These are phyloP conservation scores for Eledone cirrhosa DNA, from an alignment of 2,888 invertebrate genomes.

Conservation along the genomic window DNA sequence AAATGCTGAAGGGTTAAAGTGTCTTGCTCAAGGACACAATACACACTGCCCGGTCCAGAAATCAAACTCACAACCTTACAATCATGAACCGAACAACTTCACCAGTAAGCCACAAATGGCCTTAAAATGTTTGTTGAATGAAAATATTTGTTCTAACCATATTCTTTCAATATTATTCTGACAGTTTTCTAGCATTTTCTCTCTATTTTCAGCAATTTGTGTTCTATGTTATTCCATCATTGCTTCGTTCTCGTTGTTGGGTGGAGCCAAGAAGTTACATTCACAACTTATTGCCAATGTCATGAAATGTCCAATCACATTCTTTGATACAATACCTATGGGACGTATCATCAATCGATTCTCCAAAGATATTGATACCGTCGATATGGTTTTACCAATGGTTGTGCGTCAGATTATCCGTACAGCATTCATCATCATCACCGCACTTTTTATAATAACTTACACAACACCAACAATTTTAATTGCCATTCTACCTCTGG, in stretches of 20 bases:
- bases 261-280: conserved; percentile 51
- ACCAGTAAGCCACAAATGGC: too few species aligned
- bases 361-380: conserved; percentile 56
- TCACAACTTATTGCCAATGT: conserved; percentile 54
- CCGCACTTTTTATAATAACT: conserved; percentile 54
- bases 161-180: too few species aligned
- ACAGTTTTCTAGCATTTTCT: too few species aligned
- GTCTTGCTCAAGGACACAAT: too few species aligned
- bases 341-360: conserved; percentile 60
- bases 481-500: conserved; percentile 51
- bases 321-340: conserved; percentile 57
- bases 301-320: conserved; percentile 59
- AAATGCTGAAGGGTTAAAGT: too few species aligned
- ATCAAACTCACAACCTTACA: too few species aligned
- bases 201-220: neutral
- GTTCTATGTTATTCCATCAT: neutral
- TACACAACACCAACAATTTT: conserved; percentile 57
- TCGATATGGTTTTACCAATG: conserved; percentile 46
- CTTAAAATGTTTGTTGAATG: too few species aligned
- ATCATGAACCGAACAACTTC: too few species aligned
- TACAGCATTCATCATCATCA: conserved; percentile 43
- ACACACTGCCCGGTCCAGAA: too few species aligned
- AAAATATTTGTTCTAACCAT: too few species aligned
- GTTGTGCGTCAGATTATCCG: conserved; percentile 44
- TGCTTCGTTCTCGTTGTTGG: neutral